Evolutionary conservation across 2,888 invertebrate genomes (phyloP).

Genomic region (Amphipoea oculea): DNA sequence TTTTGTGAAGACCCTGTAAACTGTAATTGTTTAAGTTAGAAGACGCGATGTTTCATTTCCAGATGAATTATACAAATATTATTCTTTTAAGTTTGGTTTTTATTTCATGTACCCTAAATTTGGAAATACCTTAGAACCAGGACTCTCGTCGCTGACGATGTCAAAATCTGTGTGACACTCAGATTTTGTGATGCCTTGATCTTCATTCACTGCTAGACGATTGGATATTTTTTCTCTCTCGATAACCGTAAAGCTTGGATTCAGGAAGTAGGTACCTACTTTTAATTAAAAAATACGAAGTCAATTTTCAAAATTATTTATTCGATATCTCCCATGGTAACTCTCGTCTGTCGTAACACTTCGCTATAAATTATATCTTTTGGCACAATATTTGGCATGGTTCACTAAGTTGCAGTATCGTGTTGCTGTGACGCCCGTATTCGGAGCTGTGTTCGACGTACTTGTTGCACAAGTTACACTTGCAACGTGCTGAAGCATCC

Average conservation of each 20-base stretch:
- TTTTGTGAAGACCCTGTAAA: no score
- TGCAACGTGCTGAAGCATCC: background rate
- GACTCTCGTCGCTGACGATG: no score
- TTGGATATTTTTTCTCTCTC: no score
- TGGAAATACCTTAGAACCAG: no score
- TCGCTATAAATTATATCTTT: slow-evolving; percentile 74
- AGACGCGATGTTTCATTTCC: no score
- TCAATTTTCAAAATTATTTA: slow-evolving; percentile 80
- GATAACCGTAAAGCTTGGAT: background rate
- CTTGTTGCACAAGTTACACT: slow-evolving; percentile 9
- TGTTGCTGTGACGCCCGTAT: slow-evolving; percentile 56
- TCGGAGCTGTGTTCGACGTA: slow-evolving; percentile 24
- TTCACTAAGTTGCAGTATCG: slow-evolving; percentile 61
- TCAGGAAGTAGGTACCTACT: slow-evolving; percentile 46
- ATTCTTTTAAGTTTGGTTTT: no score
- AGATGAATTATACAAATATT: no score
- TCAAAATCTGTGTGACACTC: no score
- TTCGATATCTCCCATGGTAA: slow-evolving; percentile 83
- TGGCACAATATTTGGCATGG: slow-evolving; percentile 87
- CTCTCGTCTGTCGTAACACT: slow-evolving; percentile 71
- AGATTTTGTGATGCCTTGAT: background rate
- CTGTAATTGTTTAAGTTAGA: no score
- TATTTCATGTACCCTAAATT: no score
- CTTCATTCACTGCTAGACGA: background rate
- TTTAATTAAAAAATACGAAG: slow-evolving; percentile 65